phyloP scores from a whole-genome alignment of 1,140 invertebrate genomes.

The Cydia splendana region DNA sequence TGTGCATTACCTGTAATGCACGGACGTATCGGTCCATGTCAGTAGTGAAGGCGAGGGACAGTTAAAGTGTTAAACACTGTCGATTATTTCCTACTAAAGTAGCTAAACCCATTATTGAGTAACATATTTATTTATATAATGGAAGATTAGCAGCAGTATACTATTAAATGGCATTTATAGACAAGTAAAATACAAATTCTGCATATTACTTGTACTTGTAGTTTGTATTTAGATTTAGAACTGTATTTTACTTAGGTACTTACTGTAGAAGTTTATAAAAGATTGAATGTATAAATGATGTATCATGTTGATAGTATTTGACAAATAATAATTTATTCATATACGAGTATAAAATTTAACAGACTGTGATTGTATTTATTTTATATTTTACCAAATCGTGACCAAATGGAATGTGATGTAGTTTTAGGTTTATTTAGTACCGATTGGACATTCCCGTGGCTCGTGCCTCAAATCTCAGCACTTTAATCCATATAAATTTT shows the following conservation, averaged over 20 bases:
- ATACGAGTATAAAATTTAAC: constrained; percentile 7
- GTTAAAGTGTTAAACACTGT: no score
- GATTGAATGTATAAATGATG: neutral
- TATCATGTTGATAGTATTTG: neutral
- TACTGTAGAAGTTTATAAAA: neutral
- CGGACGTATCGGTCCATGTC: no score
- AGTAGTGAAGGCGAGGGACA: no score
- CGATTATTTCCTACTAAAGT: neutral
- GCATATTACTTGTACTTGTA: neutral
- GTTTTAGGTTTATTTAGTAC: constrained; percentile 23
- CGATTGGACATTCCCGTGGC: neutral
- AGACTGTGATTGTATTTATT: constrained; percentile 29
- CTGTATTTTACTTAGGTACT: neutral
- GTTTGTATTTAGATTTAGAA: neutral
- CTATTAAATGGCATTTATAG: neutral
- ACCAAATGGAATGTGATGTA: constrained; percentile 29
- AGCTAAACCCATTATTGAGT: neutral
- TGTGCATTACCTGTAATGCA: no score
- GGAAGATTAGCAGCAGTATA: neutral
- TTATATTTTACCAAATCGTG: constrained; percentile 23
- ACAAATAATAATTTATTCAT: constrained; percentile 24
- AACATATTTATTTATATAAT: no score
- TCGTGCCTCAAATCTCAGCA: neutral
- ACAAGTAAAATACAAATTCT: neutral
- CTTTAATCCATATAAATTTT: neutral